A percentile compares a stretch with the other conserved stretches of the same genome.
Evolutionary conservation across 1,140 invertebrate species (phyloP).

Genomic region (Papilio machaon): DNA sequence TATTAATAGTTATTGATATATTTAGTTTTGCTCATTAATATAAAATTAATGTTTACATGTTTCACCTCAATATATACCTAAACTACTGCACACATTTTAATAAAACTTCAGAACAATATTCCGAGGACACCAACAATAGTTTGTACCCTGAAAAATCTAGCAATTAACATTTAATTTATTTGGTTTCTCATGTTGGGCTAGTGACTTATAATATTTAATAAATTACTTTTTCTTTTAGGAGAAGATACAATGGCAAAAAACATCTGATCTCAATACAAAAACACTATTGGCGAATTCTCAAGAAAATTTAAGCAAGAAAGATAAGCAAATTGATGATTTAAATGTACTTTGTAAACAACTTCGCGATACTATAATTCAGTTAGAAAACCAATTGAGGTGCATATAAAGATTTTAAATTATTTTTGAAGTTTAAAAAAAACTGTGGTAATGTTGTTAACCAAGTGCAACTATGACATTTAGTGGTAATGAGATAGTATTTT

Average conservation of each 20-base stretch:
- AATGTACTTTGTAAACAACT: slow-evolving; percentile 64
- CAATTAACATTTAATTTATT: too few species aligned
- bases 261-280: slow-evolving; percentile 68
- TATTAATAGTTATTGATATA: neutral
- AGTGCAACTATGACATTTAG: neutral
- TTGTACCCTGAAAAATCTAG: neutral
- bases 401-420: slow-evolving; percentile 48
- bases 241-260: slow-evolving; percentile 70
- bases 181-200: neutral
- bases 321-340: slow-evolving; percentile 77
- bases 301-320: slow-evolving; percentile 81
- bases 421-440: neutral
- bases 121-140: too few species aligned
- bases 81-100: too few species aligned
- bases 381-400: slow-evolving; percentile 83
- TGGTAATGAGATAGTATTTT: neutral
- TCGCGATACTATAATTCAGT: slow-evolving; percentile 77
- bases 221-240: slow-evolving; percentile 55
- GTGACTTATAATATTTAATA: neutral
- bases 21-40: neutral
- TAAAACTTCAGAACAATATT: too few species aligned
- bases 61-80: too few species aligned
- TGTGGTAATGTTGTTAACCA: too few species aligned
- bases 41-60: neutral
- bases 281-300: slow-evolving; percentile 66